Evolutionary conservation across 2,797 vertebrate species (phyloP), one percentile per base, ranked within the genome.

Genomic region (Propithecus deckenii): DNA sequence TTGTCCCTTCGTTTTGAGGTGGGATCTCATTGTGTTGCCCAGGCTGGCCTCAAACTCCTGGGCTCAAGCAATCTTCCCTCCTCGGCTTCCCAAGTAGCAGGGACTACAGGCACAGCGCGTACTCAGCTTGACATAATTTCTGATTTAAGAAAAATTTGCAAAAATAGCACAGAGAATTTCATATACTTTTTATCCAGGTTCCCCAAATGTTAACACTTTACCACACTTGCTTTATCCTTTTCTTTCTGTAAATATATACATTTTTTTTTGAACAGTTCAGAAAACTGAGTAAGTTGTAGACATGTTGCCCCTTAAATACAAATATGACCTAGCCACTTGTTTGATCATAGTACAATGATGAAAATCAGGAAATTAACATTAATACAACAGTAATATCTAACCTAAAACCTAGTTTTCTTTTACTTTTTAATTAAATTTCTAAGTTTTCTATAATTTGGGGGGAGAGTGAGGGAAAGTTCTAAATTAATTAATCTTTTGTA

Each of bases 351-450:
- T 85, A 61, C 8, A 71, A 0, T 50, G 30, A 52, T 88, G 63
- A 90, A 88, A 93, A 74, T 79, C 9, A 87, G 69, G 30, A 86
- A 83, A 41, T 72, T 83, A 71, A 50, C 32, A 8, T 43, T 78
- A 63, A 65, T 81, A 25, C 0, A 76, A 30, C 91, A 65, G 46
- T 85, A 4, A 55, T 92, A 46, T n/a, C 23, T 61, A 89, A 67
- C 11, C 50, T 48, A 61, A 79, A 75, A 69, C 25, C 86, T 20
- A 48, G 9, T 85, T 93, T 67, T 91, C 46, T 94, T 90, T 79
- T 11, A 86, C 86, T 83, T 94, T 69, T 69, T 9, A 93, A 78
- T 90, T 55, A 55, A 95, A 63, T 76, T 83, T 72, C 32, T 79
- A 67, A 75, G 38, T 14, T 71, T 85, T 97, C 69, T 90, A 5